Conservation (phyloP, 2,888 invertebrate species). For the Platycnemis pennipes region DNA sequence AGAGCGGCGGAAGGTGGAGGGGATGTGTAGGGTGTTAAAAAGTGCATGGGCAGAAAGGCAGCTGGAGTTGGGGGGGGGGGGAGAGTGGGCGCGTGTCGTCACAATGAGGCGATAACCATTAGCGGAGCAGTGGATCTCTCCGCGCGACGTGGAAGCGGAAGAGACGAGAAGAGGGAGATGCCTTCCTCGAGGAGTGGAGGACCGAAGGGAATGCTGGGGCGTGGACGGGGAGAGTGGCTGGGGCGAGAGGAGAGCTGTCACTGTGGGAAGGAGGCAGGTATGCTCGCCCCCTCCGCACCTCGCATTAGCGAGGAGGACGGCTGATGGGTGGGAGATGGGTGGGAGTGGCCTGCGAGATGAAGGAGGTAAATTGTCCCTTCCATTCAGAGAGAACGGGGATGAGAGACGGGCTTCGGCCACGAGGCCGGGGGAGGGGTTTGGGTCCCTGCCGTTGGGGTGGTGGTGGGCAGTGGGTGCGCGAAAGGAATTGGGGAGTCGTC, state of each 20-base stretch:
- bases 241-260: neutral
- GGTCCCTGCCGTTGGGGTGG: neutral
- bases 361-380: conserved; percentile 16
- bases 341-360: conserved; percentile 14
- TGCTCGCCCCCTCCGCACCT: neutral
- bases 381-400: neutral
- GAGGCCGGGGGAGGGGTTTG: neutral
- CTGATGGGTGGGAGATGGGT: conserved; percentile 7
- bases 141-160: neutral
- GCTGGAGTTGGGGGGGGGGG: too few relatives aligned
- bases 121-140: neutral
- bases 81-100: neutral
- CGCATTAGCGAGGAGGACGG: neutral
- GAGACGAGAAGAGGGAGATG: neutral
- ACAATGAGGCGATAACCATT: neutral
- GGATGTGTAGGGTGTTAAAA: too few relatives aligned
- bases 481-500: neutral
- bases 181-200: neutral
- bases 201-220: neutral
- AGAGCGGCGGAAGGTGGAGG: too few relatives aligned
- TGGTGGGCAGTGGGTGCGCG: neutral
- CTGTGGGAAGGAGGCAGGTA: neutral
- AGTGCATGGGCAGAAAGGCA: too few relatives aligned
- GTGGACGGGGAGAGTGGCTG: neutral
- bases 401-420: neutral